Percentiles rank a stretch among this genome's conserved stretches.
Evolutionary conservation across 2,113 vertebrate species (phyloP).

Genomic region (Neodontobutis hainanensis): DNA sequence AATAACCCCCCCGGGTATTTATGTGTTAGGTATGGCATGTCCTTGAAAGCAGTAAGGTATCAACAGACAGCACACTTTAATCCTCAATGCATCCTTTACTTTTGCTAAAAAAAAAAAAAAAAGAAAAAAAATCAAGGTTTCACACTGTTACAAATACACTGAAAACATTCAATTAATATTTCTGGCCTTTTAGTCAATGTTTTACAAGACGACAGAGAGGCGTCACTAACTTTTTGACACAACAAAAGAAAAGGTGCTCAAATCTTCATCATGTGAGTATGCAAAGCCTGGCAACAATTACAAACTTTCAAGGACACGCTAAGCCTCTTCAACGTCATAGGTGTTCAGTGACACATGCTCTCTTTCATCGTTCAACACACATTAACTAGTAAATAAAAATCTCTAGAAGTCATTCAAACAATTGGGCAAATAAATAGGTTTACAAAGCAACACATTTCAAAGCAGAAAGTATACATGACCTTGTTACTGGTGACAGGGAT

Average conservation of each 20-base stretch:
- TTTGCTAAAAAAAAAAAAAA: too few relatives aligned
- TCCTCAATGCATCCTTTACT: conserved; percentile 54
- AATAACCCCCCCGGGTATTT: conserved; percentile 71
- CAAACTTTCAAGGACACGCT: conserved; percentile 47
- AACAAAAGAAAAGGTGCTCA: conserved; percentile 1
- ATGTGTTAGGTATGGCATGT: conserved; percentile 70
- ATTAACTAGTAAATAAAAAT: too few relatives aligned
- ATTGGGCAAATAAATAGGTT: too few relatives aligned
- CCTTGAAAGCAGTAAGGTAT: conserved; percentile 76
- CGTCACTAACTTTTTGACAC: conserved; percentile 33
- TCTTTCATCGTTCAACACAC: background rate
- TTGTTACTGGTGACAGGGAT: conserved; percentile 63
- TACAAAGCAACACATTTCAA: too few relatives aligned
- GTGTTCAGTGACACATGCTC: conserved; percentile 12
- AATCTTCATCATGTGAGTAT: conserved; percentile 20
- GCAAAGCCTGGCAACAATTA: conserved; percentile 21
- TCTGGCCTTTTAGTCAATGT: conserved; percentile 54
- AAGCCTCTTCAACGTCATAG: conserved; percentile 10
- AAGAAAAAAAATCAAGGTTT: conserved; percentile 53
- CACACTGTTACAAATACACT: conserved; percentile 32
- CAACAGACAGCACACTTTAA: conserved; percentile 59
- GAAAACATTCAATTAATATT: conserved; percentile 61
- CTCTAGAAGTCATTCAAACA: too few relatives aligned
- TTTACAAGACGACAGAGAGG: conserved; percentile 37
- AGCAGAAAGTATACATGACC: conserved; percentile 47